phyloP scores from a whole-genome alignment of 2,888 invertebrate species.

The Drosophila cognata region DNA sequence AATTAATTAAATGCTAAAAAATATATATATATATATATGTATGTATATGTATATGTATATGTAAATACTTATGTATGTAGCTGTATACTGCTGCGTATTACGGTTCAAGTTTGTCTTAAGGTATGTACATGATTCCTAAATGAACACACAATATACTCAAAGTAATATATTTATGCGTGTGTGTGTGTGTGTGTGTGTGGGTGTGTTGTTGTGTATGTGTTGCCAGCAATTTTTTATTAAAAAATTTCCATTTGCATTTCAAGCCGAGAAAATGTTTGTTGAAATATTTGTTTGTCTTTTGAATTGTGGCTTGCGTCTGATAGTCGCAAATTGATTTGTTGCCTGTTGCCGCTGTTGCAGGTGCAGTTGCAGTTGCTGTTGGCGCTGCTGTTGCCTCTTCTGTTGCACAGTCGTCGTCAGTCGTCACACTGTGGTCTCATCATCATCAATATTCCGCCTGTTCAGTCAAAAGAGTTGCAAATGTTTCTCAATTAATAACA shows the following conservation, averaged over 20 bases:
- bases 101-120: constrained; percentile 19
- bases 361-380: constrained; percentile 25
- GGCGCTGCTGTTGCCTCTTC: constrained; percentile 45
- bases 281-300: constrained; percentile 52
- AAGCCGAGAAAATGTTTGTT: constrained; percentile 13
- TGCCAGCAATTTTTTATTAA: constrained; percentile 15
- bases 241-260: constrained; percentile 12
- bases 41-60: constrained; percentile 38
- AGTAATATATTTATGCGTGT: background rate
- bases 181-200: constrained; percentile 16
- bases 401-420: constrained; percentile 46
- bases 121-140: constrained; percentile 58
- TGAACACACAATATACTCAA: constrained; percentile 17
- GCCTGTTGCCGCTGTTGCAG: constrained; percentile 29
- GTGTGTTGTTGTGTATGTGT: constrained; percentile 11
- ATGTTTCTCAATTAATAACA: constrained; percentile 9
- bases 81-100: constrained; percentile 18
- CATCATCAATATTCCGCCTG: constrained; percentile 85
- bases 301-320: constrained; percentile 73
- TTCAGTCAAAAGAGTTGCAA: constrained; percentile 36
- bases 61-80: constrained; percentile 21
- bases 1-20: constrained; percentile 57
- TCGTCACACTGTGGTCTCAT: constrained; percentile 85
- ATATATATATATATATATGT: constrained; percentile 34
- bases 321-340: constrained; percentile 72